phyloP scores from a whole-genome alignment of 2,797 vertebrate genomes.

The Streptopelia turtur region DNA sequence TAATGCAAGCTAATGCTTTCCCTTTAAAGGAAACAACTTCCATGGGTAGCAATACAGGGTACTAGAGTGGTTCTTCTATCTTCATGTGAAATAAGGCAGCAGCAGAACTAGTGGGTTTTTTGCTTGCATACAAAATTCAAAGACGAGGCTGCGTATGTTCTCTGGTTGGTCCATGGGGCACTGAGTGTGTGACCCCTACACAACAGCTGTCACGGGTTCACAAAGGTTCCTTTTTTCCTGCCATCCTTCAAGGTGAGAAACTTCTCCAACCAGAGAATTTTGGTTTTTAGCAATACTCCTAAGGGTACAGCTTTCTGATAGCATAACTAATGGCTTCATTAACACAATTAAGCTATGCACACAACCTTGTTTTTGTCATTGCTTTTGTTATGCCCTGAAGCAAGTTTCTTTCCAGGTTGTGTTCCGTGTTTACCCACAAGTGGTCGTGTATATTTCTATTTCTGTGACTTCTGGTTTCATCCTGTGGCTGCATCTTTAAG shows the following conservation, averaged over 20 bases:
- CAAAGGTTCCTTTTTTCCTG: not conserved
- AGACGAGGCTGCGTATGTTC: not conserved
- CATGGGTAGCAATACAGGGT: not conserved
- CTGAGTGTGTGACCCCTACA: not conserved
- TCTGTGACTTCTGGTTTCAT: not conserved
- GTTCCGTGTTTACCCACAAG: not conserved
- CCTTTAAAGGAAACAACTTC: not conserved
- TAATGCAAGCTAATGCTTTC: not conserved
- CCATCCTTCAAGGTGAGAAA: not conserved
- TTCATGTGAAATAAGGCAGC: not conserved
- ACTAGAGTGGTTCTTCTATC: accelerated
- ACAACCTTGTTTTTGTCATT: not conserved
- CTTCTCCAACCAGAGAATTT: not conserved
- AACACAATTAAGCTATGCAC: not conserved
- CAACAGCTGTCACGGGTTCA: not conserved
- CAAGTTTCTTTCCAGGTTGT: not conserved
- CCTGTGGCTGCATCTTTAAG: not conserved
- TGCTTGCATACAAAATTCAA: not conserved
- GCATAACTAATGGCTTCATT: conserved; percentile 13
- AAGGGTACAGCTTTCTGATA: not conserved
- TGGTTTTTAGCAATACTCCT: not conserved
- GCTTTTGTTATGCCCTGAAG: not conserved
- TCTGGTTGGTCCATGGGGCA: not conserved
- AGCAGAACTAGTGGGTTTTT: not conserved
- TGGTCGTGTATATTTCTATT: not conserved